phyloP scores from a whole-genome alignment of 2,113 vertebrate species.

The Gallinago undulata region DNA sequence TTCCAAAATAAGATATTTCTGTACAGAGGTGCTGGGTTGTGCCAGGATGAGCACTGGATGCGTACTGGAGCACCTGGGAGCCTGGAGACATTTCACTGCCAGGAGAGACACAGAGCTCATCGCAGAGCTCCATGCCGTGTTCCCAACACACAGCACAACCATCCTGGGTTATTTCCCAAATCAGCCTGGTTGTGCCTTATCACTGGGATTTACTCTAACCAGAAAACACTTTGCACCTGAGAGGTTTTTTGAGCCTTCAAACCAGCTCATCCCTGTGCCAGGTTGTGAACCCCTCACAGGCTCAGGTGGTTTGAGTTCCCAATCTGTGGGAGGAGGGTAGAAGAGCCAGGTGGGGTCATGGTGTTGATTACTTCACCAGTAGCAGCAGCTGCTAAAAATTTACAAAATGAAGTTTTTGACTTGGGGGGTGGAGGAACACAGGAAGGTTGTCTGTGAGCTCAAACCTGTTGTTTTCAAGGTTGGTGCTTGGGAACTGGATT shows the following conservation, averaged over 20 bases:
- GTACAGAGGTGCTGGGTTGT: not conserved
- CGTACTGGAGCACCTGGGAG: not conserved
- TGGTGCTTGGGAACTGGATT: not conserved
- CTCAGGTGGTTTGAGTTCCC: not conserved
- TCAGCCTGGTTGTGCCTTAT: not conserved
- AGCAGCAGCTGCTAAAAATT: accelerated
- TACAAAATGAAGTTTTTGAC: too few relatives aligned
- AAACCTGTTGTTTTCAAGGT: not conserved
- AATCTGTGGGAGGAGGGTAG: accelerated
- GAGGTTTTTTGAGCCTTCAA: not conserved
- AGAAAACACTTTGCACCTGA: not conserved
- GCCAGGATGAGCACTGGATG: not conserved
- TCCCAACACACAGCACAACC: not conserved
- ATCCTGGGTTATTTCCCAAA: not conserved
- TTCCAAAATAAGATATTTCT: not conserved
- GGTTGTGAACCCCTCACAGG: not conserved
- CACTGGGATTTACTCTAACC: not conserved
- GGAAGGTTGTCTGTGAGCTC: accelerated
- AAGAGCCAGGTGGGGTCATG: accelerated
- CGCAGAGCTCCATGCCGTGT: not conserved
- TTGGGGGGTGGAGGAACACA: not conserved
- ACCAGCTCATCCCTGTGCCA: not conserved
- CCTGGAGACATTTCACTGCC: not conserved
- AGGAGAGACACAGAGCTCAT: not conserved
- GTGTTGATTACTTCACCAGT: accelerated